Conservation (phyloP, 1,140 invertebrate species). For the Chymomyza costata region DNA sequence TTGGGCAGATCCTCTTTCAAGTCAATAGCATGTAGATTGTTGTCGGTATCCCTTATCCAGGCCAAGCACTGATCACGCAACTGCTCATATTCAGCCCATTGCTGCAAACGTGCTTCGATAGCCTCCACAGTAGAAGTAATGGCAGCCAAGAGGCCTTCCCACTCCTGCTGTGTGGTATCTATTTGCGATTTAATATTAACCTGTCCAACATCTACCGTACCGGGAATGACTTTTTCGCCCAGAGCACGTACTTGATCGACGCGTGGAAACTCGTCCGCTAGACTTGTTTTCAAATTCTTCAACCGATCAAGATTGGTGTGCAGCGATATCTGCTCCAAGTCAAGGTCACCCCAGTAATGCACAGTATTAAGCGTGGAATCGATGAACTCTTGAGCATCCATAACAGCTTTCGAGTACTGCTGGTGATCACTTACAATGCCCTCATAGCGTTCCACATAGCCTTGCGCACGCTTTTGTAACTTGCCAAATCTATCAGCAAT, state of each 20-base stretch:
- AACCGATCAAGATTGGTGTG: conserved; percentile 94
- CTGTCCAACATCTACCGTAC: conserved; percentile 90
- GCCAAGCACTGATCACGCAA: conserved; percentile 87
- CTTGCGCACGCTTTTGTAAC: conserved; percentile 83
- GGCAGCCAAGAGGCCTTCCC: conserved; percentile 87
- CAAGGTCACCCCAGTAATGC: conserved; percentile 89
- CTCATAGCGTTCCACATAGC: conserved; percentile 88
- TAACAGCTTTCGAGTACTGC: conserved; percentile 91
- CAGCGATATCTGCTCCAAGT: conserved; percentile 90
- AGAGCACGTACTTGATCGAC: conserved; percentile 86
- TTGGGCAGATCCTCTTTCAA: conserved; percentile 87
- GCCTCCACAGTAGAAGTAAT: conserved; percentile 86
- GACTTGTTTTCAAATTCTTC: conserved; percentile 85
- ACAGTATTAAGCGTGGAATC: conserved; percentile 91
- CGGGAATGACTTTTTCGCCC: conserved; percentile 92
- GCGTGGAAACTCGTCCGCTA: conserved; percentile 90
- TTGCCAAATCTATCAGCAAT: conserved; percentile 80
- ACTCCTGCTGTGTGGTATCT: conserved; percentile 91
- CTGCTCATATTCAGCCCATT: conserved; percentile 94
- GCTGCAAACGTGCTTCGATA: conserved; percentile 88
- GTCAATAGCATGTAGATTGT: conserved; percentile 90
- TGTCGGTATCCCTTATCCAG: conserved; percentile 94
- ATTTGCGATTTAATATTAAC: conserved; percentile 89
- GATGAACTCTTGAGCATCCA: conserved; percentile 93
- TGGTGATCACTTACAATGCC: conserved; percentile 94